Base-by-base conservation (phyloP, 2,113 vertebrate genomes). In the Lynx canadensis region DNA sequence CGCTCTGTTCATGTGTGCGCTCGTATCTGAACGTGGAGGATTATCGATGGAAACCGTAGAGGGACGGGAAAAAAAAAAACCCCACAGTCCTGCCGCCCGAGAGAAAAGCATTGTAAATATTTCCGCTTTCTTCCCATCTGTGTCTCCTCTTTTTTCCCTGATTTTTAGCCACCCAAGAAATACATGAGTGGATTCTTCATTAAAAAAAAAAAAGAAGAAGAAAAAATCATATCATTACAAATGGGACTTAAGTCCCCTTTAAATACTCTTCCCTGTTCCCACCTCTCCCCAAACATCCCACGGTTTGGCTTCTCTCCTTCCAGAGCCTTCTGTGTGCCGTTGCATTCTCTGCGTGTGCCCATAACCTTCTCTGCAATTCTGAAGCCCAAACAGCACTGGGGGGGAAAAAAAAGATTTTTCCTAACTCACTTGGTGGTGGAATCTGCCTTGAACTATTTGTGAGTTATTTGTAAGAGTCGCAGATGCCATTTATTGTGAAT, bases 311-410 rank as follows among this genome's bases (percentile, higher is more conserved):
- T 7, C 23, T 19, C 71, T 29, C 36, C 60, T 79, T 82, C 55
- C 82, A 83, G 36, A 86, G 15, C 50, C 27, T 38, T 27, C 66
- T 68, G 36, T 63, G 2, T 36, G 80, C 29, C 18, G 1, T 23
- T 48, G 9, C 12, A 1, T 57, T 74, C 14, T 36, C 0, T 31
- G 5, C 1, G 0, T 15, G 41, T 5, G 12, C 38, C 55, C n/a
- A 7, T 1, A 19, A 69, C 29, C 8, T 14, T 41, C 50, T 92
- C 74, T 45, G 25, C 38, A 57, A 1, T 69, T 80, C 68, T 90
- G 50, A 92, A 82, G 55, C n/a, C 55, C 41, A 57, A 18, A 63
- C n/a, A 87, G 21, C 19, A 16, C 73, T 87, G n/a, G 15, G 52
- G 5, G 5, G 16, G 5, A 18, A 79, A 89, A 88, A 41, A 15